Conservation (phyloP, 2,888 invertebrate species). For the Lordiphosa fenestrarum region DNA sequence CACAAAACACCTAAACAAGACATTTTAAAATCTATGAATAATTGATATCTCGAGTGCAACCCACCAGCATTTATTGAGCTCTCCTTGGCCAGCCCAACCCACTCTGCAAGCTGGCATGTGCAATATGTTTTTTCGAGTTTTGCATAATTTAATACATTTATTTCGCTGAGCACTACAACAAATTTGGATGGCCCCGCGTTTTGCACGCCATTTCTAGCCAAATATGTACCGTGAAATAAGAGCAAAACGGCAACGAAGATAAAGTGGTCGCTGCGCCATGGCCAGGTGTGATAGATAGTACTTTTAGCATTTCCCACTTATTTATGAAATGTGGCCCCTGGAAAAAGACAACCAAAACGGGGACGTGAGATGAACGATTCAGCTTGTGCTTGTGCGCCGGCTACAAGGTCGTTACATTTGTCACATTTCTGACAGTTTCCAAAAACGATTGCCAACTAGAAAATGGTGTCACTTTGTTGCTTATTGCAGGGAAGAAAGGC, state of each 20-base stretch:
- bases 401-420: conserved; percentile 51
- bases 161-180: conserved; percentile 22
- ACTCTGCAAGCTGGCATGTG: not conserved
- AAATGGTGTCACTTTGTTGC: conserved; percentile 46
- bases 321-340: conserved; percentile 1
- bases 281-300: conserved; percentile 23
- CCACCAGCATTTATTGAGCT: not conserved
- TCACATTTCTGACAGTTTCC: conserved; percentile 48
- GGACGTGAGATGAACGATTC: conserved; percentile 23
- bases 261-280: conserved; percentile 34
- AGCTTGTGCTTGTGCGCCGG: conserved; percentile 26
- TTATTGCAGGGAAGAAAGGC: conserved; percentile 31
- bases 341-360: conserved; percentile 8
- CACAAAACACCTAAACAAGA: too few species aligned
- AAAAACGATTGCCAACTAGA: conserved; percentile 49
- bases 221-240: conserved; percentile 40
- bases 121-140: conserved; percentile 10
- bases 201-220: conserved; percentile 37
- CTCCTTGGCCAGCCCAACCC: not conserved
- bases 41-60: not conserved
- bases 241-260: conserved; percentile 33
- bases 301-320: conserved; percentile 26
- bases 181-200: conserved; percentile 44
- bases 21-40: too few species aligned
- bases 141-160: conserved; percentile 30